A percentile compares a stretch with the other conserved stretches of the same genome.
phyloP scores from a whole-genome alignment of 2,113 vertebrate species.

The Sinocyclocheilus anshuiensis region DNA sequence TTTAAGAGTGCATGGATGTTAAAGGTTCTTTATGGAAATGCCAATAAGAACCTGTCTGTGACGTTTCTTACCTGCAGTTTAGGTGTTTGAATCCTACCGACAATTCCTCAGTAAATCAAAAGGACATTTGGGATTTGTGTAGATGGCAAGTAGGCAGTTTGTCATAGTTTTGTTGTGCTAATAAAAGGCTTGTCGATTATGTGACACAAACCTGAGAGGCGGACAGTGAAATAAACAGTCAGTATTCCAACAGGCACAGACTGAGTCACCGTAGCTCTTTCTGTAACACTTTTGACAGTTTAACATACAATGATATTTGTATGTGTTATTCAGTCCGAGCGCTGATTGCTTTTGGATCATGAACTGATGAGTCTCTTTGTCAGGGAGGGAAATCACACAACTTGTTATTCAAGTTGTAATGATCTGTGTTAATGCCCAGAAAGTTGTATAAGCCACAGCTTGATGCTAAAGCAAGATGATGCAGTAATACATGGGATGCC shows the following conservation, averaged over 20 bases:
- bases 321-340: background rate
- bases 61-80: background rate
- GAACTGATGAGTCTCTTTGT: background rate
- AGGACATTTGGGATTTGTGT: conserved; percentile 38
- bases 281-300: conserved; percentile 19
- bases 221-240: conserved; percentile 32
- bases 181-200: conserved; percentile 46
- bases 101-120: conserved; percentile 40
- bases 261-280: conserved; percentile 26
- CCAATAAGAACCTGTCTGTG: background rate
- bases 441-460: conserved; percentile 1
- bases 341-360: background rate
- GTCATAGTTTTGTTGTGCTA: conserved; percentile 34
- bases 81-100: conserved; percentile 6
- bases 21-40: background rate
- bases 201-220: conserved; percentile 35
- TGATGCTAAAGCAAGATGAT: background rate
- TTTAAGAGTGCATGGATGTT: background rate
- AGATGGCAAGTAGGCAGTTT: conserved; percentile 26
- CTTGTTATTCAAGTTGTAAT: background rate
- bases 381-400: background rate
- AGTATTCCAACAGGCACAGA: conserved; percentile 18
- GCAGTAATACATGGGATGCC: background rate
- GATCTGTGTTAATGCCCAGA: background rate
- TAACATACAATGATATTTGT: background rate